Evolutionary conservation across 2,113 vertebrate genomes (phyloP).

Genomic region (Pachyramphus minor): DNA sequence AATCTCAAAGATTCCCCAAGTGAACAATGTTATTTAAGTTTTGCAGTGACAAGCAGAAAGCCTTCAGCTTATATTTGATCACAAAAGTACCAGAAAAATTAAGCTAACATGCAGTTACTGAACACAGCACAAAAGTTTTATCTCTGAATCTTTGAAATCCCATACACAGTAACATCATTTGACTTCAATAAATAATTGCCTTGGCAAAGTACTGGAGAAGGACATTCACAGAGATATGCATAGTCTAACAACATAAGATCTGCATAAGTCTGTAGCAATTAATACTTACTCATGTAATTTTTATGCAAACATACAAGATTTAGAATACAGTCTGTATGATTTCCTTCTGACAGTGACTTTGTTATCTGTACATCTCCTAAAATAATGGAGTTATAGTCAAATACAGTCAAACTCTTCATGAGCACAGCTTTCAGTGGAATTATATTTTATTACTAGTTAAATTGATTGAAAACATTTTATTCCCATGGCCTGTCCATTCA

Average conservation of each 20-base stretch:
- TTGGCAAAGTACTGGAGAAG: not conserved
- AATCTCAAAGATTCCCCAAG: not conserved
- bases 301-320: not conserved
- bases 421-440: not conserved
- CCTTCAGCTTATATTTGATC: not conserved
- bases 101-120: not conserved
- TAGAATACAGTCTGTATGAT: not conserved
- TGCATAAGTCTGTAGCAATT: not conserved
- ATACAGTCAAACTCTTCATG: not conserved
- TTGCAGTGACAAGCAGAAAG: not conserved
- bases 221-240: not conserved
- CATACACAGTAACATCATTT: not conserved
- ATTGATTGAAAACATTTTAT: not conserved
- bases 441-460: not conserved
- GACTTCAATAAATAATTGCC: not conserved
- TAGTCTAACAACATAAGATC: not conserved
- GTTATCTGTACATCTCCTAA: not conserved
- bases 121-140: not conserved
- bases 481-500: not conserved
- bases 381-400: not conserved
- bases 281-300: not conserved
- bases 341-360: not conserved
- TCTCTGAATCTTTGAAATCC: not conserved
- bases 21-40: not conserved
- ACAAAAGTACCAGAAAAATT: not conserved